These are phyloP conservation scores for Corythucha ciliata DNA, from an alignment of 2,888 invertebrate genomes.

Conservation along the genomic window DNA sequence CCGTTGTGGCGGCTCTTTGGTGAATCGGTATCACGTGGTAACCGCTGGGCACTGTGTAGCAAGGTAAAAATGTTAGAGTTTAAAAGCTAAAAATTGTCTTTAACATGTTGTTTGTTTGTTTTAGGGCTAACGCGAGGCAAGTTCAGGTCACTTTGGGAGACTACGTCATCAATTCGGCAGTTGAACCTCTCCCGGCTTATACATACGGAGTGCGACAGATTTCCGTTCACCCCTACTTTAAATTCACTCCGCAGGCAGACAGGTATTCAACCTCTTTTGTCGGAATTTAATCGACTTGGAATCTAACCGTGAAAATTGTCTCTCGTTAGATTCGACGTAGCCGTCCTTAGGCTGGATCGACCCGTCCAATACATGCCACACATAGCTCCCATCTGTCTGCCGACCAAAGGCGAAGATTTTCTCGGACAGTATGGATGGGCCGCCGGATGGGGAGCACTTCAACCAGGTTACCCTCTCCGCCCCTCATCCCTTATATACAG, in stretches of 20 bases:
- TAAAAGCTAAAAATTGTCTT: neutral
- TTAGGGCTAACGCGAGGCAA: constrained; percentile 74
- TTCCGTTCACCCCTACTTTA: constrained; percentile 82
- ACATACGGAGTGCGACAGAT: constrained; percentile 86
- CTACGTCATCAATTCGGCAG: constrained; percentile 88
- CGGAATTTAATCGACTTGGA: neutral
- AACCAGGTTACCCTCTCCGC: constrained; percentile 44
- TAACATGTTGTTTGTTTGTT: constrained; percentile 1
- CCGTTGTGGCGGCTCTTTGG: constrained; percentile 85
- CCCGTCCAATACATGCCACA: constrained; percentile 86
- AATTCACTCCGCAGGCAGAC: constrained; percentile 69
- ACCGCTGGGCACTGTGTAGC: constrained; percentile 93
- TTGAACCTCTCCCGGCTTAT: constrained; percentile 82
- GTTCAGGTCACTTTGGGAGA: constrained; percentile 87
- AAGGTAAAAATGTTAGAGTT: constrained; percentile 42
- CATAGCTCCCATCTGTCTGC: constrained; percentile 83
- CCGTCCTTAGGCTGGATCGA: constrained; percentile 75
- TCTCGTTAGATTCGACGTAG: constrained; percentile 65
- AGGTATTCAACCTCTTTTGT: constrained; percentile 29
- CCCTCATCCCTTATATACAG: too few species aligned
- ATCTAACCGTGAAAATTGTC: neutral
- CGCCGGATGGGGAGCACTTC: constrained; percentile 85
- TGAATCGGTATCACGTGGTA: constrained; percentile 82
- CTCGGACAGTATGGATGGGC: constrained; percentile 86
- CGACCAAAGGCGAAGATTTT: constrained; percentile 81